Evolutionary conservation across 2,113 vertebrate species (phyloP), one percentile per base, ranked within the genome.

Genomic region (Gallinago jamesoni): DNA sequence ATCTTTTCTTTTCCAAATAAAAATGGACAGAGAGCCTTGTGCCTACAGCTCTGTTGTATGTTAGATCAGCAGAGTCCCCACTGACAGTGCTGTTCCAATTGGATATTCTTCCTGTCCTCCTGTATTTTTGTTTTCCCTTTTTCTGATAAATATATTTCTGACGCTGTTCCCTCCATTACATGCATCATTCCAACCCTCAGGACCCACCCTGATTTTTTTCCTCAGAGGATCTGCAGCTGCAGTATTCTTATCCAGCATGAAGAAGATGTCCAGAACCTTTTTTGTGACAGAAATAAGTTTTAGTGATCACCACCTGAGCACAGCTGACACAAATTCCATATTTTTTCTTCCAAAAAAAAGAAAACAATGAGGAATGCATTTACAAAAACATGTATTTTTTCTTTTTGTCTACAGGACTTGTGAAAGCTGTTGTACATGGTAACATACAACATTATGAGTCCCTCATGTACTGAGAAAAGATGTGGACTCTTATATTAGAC

Each of bases 1-100:
- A 74, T 84, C 74, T 90, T 93, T 87, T 89, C 74, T 81, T 95
- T 96, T 96, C 75, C 80, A 92, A 95, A 91, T 74, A 83, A 95
- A 95, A 95, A 81, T 37, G 20, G 76, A 78, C 48, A 55, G 69
- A 82, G 43, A 72, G 84, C 43, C 55, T 84, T 16, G 2, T 87
- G 81, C 56, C 69, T 86, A 70, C 18, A 74, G n/a, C 18, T 94
- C 39, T 73, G 41, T 90, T 92, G 33, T 19, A 6, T 74, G 24
- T 85, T 93, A 88, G 72, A 72, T 33, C 31, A 93, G 37, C 20
- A 80, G 70, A 67, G 33, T 87, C 78, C 48, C 67, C 56, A 41
- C 8, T 75, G 57, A 70, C 48, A 70, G 27, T 78, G 28, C 72
- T 84, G 37, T 62, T 94, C 48, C 74, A 90, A 3, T 3, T 75